Evolutionary conservation across 2,113 vertebrate species (phyloP), one percentile per base, ranked within the genome.

Genomic region (Chroicocephalus ridibundus): DNA sequence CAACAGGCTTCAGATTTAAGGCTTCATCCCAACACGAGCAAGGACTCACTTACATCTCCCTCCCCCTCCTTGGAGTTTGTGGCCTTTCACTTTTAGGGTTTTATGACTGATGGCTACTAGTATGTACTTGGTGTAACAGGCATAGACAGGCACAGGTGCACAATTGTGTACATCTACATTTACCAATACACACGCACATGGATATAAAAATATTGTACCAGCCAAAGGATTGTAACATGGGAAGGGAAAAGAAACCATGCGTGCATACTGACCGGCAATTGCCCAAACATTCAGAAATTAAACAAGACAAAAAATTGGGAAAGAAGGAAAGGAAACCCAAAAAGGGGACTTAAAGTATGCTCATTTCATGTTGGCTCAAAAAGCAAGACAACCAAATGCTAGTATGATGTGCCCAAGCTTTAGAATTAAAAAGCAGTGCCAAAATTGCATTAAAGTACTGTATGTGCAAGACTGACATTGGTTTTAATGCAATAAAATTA

Each of bases 121-220:
- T 3, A 11, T 4, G 16, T 0, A 20, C 21, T 2, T 61, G 36
- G 52, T 46, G 7, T 22, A 36, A 51, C 21, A 47, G 21, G n/a
- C 11, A 26, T 1, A 14, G 5, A 10, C 4, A 49, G 60, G 47
- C 15, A 64, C 5, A 2, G 0, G 0, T 9, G 22, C n/a, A 57
- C 31, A 42, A 32, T 1, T 38, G 24, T 14, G 8, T 8, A 17
- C 44, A 7, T 8, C 12, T 60, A 9, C 31, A 25, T 42, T 70
- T 25, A 64, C 34, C 11, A 65, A 19, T 11, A 25, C 10, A 51
- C 5, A 13, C 0, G 0, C 9, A 32, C 5, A 3, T 1, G 8
- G 15, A 9, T n/a, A 10, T 55, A 29, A 85, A 83, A 85, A 36
- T 14, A 36, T 16, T 29, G 15, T 2, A 54, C 11, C 11, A 46